Conservation (phyloP, 2,888 invertebrate species). For the Ophion costatus region DNA sequence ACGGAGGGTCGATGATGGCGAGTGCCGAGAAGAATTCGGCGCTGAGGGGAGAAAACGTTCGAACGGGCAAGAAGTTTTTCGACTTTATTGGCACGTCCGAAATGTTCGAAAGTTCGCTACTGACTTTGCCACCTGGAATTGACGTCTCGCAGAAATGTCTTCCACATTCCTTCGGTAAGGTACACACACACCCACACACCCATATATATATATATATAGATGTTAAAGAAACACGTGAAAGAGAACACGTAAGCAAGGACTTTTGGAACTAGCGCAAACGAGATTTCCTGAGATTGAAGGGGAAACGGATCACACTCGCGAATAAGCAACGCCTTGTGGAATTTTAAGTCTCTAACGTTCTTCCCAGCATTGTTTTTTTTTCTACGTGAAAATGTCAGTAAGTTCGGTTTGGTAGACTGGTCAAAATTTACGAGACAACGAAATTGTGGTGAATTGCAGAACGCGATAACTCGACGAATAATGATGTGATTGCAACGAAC, state of each 20-base stretch:
- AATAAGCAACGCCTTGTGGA: not conserved
- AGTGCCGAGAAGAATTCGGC: not conserved
- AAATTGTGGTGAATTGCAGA: too few species aligned
- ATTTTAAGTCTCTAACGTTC: not conserved
- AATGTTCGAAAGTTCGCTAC: constrained; percentile 24
- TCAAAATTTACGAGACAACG: too few species aligned
- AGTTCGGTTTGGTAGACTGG: too few species aligned
- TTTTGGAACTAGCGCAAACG: not conserved
- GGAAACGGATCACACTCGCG: not conserved
- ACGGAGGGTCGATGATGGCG: not conserved
- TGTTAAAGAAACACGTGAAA: not conserved
- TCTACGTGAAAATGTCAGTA: not conserved
- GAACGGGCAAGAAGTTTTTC: constrained; percentile 35
- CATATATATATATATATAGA: not conserved
- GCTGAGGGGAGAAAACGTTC: constrained; percentile 5
- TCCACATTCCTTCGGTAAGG: not conserved
- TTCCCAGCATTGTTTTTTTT: not conserved
- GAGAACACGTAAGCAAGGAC: not conserved
- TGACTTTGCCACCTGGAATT: constrained; percentile 37
- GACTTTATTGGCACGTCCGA: constrained; percentile 30
- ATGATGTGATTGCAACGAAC: too few species aligned
- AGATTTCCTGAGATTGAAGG: not conserved
- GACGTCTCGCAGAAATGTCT: constrained; percentile 27
- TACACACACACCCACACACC: not conserved
- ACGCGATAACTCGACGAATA: too few species aligned